phyloP scores from a whole-genome alignment of 2,113 vertebrate species.

The Neolamprologus longior region DNA sequence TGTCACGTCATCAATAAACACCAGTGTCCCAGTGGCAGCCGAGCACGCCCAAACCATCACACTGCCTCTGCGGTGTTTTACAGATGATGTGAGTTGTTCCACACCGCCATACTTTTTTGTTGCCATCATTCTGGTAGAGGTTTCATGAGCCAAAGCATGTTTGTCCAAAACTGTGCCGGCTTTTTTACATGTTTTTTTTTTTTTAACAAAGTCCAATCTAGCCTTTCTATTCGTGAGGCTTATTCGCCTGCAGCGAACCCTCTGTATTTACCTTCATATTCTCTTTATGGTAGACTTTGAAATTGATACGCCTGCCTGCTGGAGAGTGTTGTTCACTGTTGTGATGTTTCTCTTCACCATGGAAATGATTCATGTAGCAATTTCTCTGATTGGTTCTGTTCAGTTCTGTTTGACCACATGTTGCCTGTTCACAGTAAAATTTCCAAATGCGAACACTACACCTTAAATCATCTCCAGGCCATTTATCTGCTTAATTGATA shows the following conservation, averaged over 20 bases:
- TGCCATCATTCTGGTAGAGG: background rate
- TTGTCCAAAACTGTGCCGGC: accelerated
- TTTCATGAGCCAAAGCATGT: background rate
- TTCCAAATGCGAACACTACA: background rate
- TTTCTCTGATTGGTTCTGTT: background rate
- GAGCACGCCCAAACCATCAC: background rate
- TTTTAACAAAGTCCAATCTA: accelerated
- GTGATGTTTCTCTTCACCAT: background rate
- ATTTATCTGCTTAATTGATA: background rate
- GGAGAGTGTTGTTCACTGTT: background rate
- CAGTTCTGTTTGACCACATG: background rate
- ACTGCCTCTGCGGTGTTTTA: accelerated
- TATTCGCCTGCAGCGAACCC: background rate
- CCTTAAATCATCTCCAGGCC: background rate
- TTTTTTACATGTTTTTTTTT: accelerated
- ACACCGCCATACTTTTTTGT: accelerated
- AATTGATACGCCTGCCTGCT: background rate
- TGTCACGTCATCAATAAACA: background rate
- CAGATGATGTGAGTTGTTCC: accelerated
- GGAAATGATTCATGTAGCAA: accelerated
- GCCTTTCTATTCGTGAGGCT: accelerated
- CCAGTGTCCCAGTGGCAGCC: background rate
- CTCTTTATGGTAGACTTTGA: background rate
- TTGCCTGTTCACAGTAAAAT: background rate
- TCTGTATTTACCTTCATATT: background rate